Evolutionary conservation across 2,888 invertebrate genomes (phyloP), one percentile per base, ranked within the genome.

Genomic region (Lamellibrachia satsuma): DNA sequence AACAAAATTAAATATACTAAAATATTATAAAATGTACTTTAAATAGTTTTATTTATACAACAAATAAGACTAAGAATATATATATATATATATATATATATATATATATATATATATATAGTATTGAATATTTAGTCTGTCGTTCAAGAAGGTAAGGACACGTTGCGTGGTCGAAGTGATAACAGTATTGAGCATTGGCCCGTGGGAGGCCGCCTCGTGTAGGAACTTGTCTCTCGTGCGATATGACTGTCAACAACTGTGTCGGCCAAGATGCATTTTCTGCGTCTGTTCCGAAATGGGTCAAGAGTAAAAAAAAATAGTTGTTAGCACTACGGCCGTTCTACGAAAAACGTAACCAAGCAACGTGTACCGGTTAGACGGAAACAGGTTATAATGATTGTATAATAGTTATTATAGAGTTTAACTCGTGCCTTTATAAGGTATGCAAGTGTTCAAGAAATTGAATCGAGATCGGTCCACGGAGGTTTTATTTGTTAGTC

Each of bases 21-120:
- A 39, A 7, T 90, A 15, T 9, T 9, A 9, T 9, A 90, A 90
- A n/a, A 90, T n/a, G 1, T 90, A n/a, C 90, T 15, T n/a, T 90
- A n/a, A 15, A 90, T 15, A 90, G n/a, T 1, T 22, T 15, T 22
- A 15, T 90, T 22, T 90, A 90, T n/a, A n/a, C n/a, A 90, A 90
- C n/a, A 90, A 22, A 90, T 90, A 90, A 22, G n/a, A 22, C 1
- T 90, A 90, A 22, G n/a, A 22, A 90, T 90, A 90, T 90, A 90
- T 90, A 90, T 90, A 90, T 90, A 90, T 90, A 90, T 90, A 90
- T 90, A 90, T 90, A 90, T 90, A 90, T 90, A 90, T 90, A 90
- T 90, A 90, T 90, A 90, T 90, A 90, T 90, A 90, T 90, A 90
- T 90, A 90, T 90, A 90, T 90, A 90, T 90, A 1, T 90, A 90